A percentile compares a stretch with the other conserved stretches of the same genome.
These are phyloP conservation scores for Drosophila saltans DNA, from an alignment of 1,140 invertebrate genomes.

Conservation along the genomic window DNA sequence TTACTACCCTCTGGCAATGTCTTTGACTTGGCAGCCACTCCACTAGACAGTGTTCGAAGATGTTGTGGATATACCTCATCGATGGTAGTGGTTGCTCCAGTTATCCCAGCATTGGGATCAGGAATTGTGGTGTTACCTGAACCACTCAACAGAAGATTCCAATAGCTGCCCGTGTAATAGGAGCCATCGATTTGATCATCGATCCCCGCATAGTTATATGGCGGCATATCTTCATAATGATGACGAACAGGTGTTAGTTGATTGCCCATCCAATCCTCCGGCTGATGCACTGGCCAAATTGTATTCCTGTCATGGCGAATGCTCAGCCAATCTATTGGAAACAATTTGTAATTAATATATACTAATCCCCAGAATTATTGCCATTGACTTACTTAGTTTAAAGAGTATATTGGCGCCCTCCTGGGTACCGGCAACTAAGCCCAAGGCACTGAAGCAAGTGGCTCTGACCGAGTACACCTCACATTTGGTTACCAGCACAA, in stretches of 20 bases:
- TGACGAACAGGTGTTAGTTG: conserved; percentile 83
- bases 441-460: conserved; percentile 94
- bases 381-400: conserved; percentile 85
- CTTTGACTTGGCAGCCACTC: conserved; percentile 65
- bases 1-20: conserved; percentile 72
- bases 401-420: conserved; percentile 90
- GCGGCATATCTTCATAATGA: conserved; percentile 73
- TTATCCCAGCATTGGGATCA: conserved; percentile 53
- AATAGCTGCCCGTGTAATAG: conserved; percentile 68
- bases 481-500: conserved; percentile 89
- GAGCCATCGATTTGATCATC: conserved; percentile 80
- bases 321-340: conserved; percentile 90
- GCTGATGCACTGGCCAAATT: conserved; percentile 91
- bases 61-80: conserved; percentile 39
- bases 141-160: conserved; percentile 55
- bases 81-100: conserved; percentile 41
- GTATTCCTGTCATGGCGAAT: conserved; percentile 92
- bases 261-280: conserved; percentile 85
- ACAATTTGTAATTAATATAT: background rate
- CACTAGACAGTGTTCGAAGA: conserved; percentile 13
- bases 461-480: conserved; percentile 93
- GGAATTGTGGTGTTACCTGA: conserved; percentile 34
- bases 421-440: conserved; percentile 91
- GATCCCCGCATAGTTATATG: conserved; percentile 70
- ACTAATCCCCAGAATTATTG: background rate